A percentile compares a stretch with the other conserved stretches of the same genome.
These are phyloP conservation scores for Upupa epops DNA, from an alignment of 2,113 vertebrate species.

Conservation along the genomic window DNA sequence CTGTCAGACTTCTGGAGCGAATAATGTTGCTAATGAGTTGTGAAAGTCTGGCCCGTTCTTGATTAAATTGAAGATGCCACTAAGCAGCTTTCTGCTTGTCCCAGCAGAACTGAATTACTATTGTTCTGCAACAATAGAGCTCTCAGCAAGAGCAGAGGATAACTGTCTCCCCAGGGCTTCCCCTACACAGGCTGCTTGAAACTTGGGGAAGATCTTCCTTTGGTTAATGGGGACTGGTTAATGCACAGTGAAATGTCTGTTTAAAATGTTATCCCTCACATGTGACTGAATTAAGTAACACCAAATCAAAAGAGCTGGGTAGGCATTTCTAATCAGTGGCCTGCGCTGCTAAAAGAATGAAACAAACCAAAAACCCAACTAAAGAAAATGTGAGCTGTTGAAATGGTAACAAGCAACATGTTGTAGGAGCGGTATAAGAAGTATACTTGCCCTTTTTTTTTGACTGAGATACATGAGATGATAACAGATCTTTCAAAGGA, in stretches of 20 bases:
- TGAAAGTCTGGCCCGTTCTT: slow-evolving; percentile 30
- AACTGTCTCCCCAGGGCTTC: not conserved
- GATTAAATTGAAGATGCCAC: slow-evolving; percentile 52
- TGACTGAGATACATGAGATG: not conserved
- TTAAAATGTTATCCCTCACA: not conserved
- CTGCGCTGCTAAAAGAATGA: not conserved
- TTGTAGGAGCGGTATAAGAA: not conserved
- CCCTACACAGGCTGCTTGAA: not conserved
- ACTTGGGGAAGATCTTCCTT: not conserved
- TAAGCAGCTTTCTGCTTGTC: slow-evolving; percentile 46
- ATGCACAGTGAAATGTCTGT: not conserved
- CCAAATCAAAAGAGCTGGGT: not conserved
- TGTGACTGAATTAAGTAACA: not conserved
- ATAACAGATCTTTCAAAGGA: not conserved
- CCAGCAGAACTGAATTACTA: slow-evolving; percentile 43
- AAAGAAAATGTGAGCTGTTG: not conserved
- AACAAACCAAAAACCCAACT: not conserved
- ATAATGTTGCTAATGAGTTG: slow-evolving; percentile 30
- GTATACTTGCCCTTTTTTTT: too few species aligned
- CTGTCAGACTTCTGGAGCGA: slow-evolving; percentile 34
- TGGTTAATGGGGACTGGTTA: not conserved
- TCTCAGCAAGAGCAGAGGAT: slow-evolving; percentile 28
- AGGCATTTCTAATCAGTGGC: not conserved
- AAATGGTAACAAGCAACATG: not conserved
- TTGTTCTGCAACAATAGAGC: slow-evolving; percentile 40